Evolutionary conservation across 1,140 invertebrate species (phyloP).

Genomic region (Philaenus spumarius): DNA sequence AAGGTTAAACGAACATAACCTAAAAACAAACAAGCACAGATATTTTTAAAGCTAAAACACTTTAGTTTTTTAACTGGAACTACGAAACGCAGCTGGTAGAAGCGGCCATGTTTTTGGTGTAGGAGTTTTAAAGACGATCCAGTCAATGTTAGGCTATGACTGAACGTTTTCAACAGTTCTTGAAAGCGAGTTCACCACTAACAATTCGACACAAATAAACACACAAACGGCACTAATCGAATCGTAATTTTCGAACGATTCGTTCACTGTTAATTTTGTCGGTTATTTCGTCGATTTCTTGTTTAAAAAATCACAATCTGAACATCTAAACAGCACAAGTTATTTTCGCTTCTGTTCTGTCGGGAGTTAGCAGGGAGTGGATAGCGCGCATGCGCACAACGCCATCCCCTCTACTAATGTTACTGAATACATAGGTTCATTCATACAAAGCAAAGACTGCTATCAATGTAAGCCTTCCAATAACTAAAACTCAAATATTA

Average conservation of each 20-base stretch:
- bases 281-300: not conserved
- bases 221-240: no score
- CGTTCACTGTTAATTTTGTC: not conserved
- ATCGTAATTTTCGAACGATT: no score
- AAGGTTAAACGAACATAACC: slow-evolving; percentile 14
- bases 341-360: slow-evolving; percentile 3
- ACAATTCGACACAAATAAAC: no score
- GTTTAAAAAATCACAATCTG: slow-evolving; percentile 2
- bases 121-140: slow-evolving; percentile 12
- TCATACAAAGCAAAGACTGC: slow-evolving; percentile 10
- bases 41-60: not conserved
- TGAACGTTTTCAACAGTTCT: slow-evolving; percentile 8
- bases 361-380: slow-evolving; percentile 3
- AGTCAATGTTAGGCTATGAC: not conserved
- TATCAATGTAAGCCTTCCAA: slow-evolving; percentile 2
- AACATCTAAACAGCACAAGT: slow-evolving; percentile 7
- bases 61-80: not conserved
- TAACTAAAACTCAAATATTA: no score
- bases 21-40: not conserved
- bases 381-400: slow-evolving; percentile 1
- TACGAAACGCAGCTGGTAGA: not conserved
- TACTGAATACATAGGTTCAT: slow-evolving; percentile 14
- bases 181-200: no score
- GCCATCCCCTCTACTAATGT: not conserved
- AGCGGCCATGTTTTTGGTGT: slow-evolving; percentile 8